Base-by-base conservation (phyloP, 2,888 invertebrate genomes). In the Salpingus planirostris region DNA sequence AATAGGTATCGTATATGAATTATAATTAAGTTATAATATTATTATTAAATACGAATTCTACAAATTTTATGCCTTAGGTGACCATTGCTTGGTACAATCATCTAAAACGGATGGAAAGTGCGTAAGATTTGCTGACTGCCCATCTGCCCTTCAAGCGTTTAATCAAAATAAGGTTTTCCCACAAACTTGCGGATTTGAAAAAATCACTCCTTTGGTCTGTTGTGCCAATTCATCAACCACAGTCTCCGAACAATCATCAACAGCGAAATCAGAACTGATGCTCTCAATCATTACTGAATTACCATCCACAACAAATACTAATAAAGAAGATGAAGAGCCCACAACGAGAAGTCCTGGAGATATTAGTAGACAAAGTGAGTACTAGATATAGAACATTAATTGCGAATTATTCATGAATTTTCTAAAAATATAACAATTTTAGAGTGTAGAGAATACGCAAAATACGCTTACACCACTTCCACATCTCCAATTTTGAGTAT, bases 381-480 rank as follows among this genome's bases (percentile, higher is more conserved):
- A 10, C n/a, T n/a, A n/a, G n/a, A n/a, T n/a, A n/a, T n/a, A n/a
- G n/a, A n/a, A n/a, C n/a, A n/a, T n/a, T n/a, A n/a, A n/a, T n/a
- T n/a, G n/a, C 8, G 6, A 6, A 6, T 7, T 7, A 18, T 7
- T 18, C 8, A 6, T 6, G 6, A 18, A 18, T 18, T 7, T 18
- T 18, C 8, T 18, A 6, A n/a, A n/a, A n/a, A n/a, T n/a, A n/a
- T 18, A 7, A 6, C 6, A 7, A 18, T 23, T 23, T 23, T 10
- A 23, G 23, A 23, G 10, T 23, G 23, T 23, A 23, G 10, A 11
- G 23, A 23, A 11, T 23, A 23, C 23, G 8, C 10, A 5, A 23
- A 23, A 11, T 11, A 23, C 11, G 8, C 10, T 8, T 23, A 11
- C 11, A 11, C 7, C 11, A 23, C 5, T 5, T 5, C 6, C 4